Evolutionary conservation across 2,113 vertebrate species (phyloP), one percentile per base, ranked within the genome.

Genomic region (Gadus macrocephalus): DNA sequence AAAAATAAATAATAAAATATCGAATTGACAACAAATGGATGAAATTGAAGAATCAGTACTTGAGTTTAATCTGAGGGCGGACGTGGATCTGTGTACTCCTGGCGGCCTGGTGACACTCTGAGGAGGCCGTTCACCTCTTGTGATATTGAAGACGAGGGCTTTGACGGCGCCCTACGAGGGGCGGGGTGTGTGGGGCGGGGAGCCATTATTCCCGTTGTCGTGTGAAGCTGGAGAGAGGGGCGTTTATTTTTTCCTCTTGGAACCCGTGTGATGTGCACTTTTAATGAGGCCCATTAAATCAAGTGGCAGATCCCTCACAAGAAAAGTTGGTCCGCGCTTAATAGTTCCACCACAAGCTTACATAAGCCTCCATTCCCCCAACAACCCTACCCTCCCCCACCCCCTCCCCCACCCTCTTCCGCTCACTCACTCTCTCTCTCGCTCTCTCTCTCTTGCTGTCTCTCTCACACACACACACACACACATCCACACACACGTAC

Each of bases 281-380:
- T 90, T 92, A 91, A 91, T 91, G 86, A 92, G 90, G 84, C 87
- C 88, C 83, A 89, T 92, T 91, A 91, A 92, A 92, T 87, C 75
- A 90, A 89, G 86, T 90, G 89, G 90, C 87, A 87, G 87, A 82
- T 89, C 85, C 83, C 83, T 89, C 89, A 81, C 86, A 85, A 89
- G 81, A 89, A 90, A 89, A 90, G 85, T 91, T 91, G 85, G 78
- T 87, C 78, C 77, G 82, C 83, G 86, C 91, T 90, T 90, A 91
- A 91, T 90, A 91, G 89, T 90, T 89, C 74, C 77, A 89, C 91
- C 86, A 66, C 89, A 89, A 87, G 87, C 88, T 92, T 91, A 87
- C 87, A 88, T 91, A 91, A 91, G 86, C 86, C 80, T 35, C 31
- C 31, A 35, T 35, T 35, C 31, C 31, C 31, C 31, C 31, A 5